Conservation (phyloP, 2,888 invertebrate genomes). For the Phaedon cochleariae region DNA sequence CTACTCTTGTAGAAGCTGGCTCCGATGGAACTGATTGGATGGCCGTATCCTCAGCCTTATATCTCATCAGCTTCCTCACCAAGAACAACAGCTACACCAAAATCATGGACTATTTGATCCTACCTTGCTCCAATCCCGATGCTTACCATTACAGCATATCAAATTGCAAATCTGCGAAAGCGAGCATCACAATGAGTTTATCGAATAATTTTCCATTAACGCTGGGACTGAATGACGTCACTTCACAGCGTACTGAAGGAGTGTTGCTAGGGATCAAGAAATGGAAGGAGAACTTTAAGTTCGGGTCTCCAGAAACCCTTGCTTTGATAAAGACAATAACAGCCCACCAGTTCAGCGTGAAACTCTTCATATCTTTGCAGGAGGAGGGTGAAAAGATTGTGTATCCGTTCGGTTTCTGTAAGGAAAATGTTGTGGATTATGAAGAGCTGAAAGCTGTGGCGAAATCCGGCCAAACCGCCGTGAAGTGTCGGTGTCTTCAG, state of each 20-base stretch:
- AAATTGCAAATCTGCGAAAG: background rate
- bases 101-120: slow-evolving; percentile 45
- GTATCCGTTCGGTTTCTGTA: slow-evolving; percentile 42
- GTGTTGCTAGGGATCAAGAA: slow-evolving; percentile 39
- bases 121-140: slow-evolving; percentile 50
- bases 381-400: slow-evolving; percentile 40
- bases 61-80: slow-evolving; percentile 44
- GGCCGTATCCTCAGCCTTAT: slow-evolving; percentile 45
- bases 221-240: slow-evolving; percentile 36
- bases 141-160: slow-evolving; percentile 40
- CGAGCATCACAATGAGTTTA: slow-evolving; percentile 28
- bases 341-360: slow-evolving; percentile 30
- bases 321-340: slow-evolving; percentile 33
- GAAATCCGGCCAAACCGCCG: slow-evolving; percentile 29
- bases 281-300: slow-evolving; percentile 42
- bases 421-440: slow-evolving; percentile 14
- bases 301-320: slow-evolving; percentile 29
- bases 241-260: slow-evolving; percentile 24
- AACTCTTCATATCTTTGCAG: slow-evolving; percentile 42
- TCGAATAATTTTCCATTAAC: slow-evolving; percentile 41
- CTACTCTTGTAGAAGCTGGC: slow-evolving; percentile 45
- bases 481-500: slow-evolving; percentile 30
- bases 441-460: slow-evolving; percentile 39
- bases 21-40: slow-evolving; percentile 42
- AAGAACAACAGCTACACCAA: slow-evolving; percentile 37